Evolutionary conservation across 2,113 vertebrate species (phyloP).

Genomic region (Seriola dumerili): DNA sequence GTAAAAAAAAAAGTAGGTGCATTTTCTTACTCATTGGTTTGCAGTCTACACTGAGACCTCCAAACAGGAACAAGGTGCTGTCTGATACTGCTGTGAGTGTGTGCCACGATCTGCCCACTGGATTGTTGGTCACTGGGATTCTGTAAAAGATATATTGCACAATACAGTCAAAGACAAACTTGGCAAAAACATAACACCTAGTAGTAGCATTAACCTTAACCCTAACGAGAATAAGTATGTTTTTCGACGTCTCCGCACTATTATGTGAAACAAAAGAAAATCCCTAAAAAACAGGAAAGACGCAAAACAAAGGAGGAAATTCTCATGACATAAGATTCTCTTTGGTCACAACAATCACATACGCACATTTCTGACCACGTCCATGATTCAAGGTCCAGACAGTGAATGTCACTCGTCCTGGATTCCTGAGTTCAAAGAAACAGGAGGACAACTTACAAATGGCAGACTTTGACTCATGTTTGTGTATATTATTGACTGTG

Average conservation of each 20-base stretch:
- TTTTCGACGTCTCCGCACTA: neutral
- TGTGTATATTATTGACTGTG: neutral
- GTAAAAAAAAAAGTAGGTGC: neutral
- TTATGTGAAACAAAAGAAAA: neutral
- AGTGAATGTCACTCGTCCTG: constrained; percentile 92
- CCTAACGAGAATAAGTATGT: neutral
- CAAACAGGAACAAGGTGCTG: constrained; percentile 91
- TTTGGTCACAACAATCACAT: constrained; percentile 37
- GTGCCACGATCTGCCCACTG: constrained; percentile 94
- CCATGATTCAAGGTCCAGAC: constrained; percentile 92
- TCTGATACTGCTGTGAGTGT: constrained; percentile 90
- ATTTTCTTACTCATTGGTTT: constrained; percentile 91
- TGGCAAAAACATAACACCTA: neutral
- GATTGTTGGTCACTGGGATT: constrained; percentile 81
- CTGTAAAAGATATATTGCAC: constrained; percentile 75
- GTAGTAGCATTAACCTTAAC: no score
- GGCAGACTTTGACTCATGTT: neutral
- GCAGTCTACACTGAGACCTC: constrained; percentile 93
- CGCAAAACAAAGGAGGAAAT: neutral
- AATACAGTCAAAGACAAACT: neutral
- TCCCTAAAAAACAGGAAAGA: neutral
- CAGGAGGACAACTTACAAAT: neutral
- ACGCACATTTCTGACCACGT: constrained; percentile 96
- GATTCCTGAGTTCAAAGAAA: constrained; percentile 88
- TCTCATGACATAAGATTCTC: neutral